Percentiles rank a stretch among this genome's conserved stretches.
phyloP scores from a whole-genome alignment of 1,140 invertebrate genomes.

The Drosophila serrata region DNA sequence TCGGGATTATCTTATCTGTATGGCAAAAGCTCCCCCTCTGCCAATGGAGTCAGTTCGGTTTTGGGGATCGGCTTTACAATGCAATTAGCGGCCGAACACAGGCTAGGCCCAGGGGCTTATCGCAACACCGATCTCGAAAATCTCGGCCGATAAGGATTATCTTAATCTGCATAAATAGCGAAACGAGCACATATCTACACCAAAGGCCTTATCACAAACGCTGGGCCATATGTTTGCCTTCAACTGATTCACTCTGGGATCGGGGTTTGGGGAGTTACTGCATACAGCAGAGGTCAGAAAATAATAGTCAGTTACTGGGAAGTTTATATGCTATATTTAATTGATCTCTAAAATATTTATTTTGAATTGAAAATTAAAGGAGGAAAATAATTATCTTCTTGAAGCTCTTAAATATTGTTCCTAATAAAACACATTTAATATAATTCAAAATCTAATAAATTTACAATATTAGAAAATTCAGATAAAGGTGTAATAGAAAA shows the following conservation, averaged over 20 bases:
- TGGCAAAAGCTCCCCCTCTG: conserved; percentile 17
- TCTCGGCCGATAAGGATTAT: conserved; percentile 81
- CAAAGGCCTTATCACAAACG: conserved; percentile 16
- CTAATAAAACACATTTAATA: neutral
- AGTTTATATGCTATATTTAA: neutral
- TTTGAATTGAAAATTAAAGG: no score
- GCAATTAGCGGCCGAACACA: conserved; percentile 50
- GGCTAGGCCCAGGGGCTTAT: conserved; percentile 28
- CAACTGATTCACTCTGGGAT: conserved; percentile 35
- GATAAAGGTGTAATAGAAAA: no score
- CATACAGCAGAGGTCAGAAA: neutral
- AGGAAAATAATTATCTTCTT: no score
- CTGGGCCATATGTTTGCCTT: conserved; percentile 45
- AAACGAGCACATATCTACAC: conserved; percentile 51
- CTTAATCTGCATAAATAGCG: conserved; percentile 83
- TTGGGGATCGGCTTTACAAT: conserved; percentile 61
- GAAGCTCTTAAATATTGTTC: no score
- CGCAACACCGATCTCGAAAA: conserved; percentile 56
- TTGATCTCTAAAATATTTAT: neutral
- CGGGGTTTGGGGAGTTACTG: neutral
- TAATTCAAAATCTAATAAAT: neutral
- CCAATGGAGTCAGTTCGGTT: conserved; percentile 7
- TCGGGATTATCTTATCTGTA: conserved; percentile 77
- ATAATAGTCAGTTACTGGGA: neutral
- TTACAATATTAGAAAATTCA: neutral